These are phyloP conservation scores for Agrilus biguttatus DNA, from an alignment of 2,888 invertebrate species.

Conservation along the genomic window DNA sequence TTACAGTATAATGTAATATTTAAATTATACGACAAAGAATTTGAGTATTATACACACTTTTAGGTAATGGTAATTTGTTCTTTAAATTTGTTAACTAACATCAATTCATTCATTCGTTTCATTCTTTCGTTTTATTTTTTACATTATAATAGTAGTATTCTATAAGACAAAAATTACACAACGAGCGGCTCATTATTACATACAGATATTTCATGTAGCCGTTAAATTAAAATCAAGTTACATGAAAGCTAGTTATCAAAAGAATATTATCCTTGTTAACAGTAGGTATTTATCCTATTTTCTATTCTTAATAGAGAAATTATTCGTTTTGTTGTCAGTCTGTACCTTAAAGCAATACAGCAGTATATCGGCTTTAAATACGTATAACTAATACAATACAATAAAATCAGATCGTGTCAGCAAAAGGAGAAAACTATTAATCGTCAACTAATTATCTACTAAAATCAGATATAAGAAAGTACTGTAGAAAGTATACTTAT, in stretches of 20 bases:
- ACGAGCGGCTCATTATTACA: too few species aligned
- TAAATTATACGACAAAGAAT: background rate
- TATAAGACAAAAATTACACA: background rate
- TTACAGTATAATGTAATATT: background rate
- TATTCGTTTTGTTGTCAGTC: constrained; percentile 1
- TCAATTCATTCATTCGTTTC: background rate
- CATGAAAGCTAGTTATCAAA: too few species aligned
- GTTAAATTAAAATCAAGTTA: too few species aligned
- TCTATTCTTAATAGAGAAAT: constrained; percentile 1
- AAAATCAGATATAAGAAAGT: constrained; percentile 5
- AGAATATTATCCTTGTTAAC: too few species aligned
- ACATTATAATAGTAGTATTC: background rate
- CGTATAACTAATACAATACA: background rate
- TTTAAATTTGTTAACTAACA: constrained; percentile 4
- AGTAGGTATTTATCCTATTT: constrained; percentile 1
- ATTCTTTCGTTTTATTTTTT: background rate
- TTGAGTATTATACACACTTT: constrained; percentile 7
- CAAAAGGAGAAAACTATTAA: background rate
- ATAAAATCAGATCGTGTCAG: background rate
- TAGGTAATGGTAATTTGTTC: constrained; percentile 3
- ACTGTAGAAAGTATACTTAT: too few species aligned
- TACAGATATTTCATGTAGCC: too few species aligned
- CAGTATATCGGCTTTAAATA: constrained; percentile 4
- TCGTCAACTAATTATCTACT: background rate
- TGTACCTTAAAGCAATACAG: background rate